These are phyloP conservation scores for Epirrhoe tristata DNA, from an alignment of 2,888 invertebrate genomes.

Conservation along the genomic window DNA sequence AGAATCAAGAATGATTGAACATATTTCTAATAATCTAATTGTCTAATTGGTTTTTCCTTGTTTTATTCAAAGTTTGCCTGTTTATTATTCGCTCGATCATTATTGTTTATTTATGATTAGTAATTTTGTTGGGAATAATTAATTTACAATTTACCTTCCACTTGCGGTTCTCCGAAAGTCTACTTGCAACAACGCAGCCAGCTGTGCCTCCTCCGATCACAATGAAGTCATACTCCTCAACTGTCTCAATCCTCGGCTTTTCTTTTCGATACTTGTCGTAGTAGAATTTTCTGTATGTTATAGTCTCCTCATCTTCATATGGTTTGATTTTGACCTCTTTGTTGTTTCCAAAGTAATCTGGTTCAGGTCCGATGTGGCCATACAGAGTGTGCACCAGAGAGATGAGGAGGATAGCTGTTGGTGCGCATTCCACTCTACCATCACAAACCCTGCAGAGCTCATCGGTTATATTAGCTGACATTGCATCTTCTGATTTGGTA, in stretches of 20 bases:
- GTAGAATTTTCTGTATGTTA: constrained; percentile 45
- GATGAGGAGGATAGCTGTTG: constrained; percentile 77
- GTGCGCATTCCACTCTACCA: constrained; percentile 77
- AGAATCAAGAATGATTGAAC: too few species aligned
- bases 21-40: too few species aligned
- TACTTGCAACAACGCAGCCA: constrained; percentile 75
- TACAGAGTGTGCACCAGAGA: constrained; percentile 75
- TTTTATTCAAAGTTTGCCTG: too few species aligned
- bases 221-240: constrained; percentile 69
- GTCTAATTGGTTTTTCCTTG: too few species aligned
- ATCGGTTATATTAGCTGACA: constrained; percentile 72
- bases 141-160: constrained; percentile 65
- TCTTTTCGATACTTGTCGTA: constrained; percentile 44
- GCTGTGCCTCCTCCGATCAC: constrained; percentile 78
- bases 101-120: too few species aligned
- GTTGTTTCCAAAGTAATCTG: constrained; percentile 68
- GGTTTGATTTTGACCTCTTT: constrained; percentile 20
- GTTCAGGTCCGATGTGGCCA: constrained; percentile 71
- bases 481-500: constrained; percentile 67
- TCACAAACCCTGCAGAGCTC: constrained; percentile 79
- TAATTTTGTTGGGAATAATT: too few species aligned
- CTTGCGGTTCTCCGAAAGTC: constrained; percentile 74
- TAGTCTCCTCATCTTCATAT: constrained; percentile 24
- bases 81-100: too few species aligned
- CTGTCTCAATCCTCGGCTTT: constrained; percentile 33